Conservation (phyloP, 2,797 vertebrate species). For the Cheirogaleus major region DNA sequence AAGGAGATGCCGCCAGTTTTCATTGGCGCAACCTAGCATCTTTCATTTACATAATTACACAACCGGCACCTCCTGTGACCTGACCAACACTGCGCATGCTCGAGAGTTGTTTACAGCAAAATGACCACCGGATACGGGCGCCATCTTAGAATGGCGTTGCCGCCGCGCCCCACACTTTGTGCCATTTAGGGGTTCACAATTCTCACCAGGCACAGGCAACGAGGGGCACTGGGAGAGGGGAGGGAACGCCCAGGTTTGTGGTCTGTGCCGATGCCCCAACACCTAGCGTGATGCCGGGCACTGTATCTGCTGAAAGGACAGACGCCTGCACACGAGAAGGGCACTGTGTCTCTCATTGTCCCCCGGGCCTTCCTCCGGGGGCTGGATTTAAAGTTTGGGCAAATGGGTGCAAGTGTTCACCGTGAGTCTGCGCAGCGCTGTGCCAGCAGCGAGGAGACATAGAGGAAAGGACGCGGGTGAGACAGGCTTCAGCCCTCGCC, state of each 20-base stretch:
- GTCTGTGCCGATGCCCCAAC: neutral
- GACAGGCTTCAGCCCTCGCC: too few species aligned
- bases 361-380: rapidly evolving
- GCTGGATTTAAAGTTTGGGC: neutral
- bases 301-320: neutral
- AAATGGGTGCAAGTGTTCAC: neutral
- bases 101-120: too few species aligned
- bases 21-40: too few species aligned
- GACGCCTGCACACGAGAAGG: neutral
- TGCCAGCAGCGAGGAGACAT: neutral
- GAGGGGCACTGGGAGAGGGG: too few species aligned
- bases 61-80: too few species aligned
- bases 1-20: too few species aligned
- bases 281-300: too few species aligned
- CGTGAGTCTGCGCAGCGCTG: rapidly evolving
- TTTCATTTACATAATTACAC: too few species aligned
- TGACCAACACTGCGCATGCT: too few species aligned
- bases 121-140: too few species aligned
- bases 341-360: neutral
- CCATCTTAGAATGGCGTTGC: too few species aligned
- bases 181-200: neutral
- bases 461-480: rapidly evolving
- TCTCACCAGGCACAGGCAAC: neutral
- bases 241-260: neutral
- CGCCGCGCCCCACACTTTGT: too few species aligned